Evolutionary conservation across 2,888 invertebrate genomes (phyloP), one percentile per base, ranked within the genome.

Genomic region (Cancer borealis): DNA sequence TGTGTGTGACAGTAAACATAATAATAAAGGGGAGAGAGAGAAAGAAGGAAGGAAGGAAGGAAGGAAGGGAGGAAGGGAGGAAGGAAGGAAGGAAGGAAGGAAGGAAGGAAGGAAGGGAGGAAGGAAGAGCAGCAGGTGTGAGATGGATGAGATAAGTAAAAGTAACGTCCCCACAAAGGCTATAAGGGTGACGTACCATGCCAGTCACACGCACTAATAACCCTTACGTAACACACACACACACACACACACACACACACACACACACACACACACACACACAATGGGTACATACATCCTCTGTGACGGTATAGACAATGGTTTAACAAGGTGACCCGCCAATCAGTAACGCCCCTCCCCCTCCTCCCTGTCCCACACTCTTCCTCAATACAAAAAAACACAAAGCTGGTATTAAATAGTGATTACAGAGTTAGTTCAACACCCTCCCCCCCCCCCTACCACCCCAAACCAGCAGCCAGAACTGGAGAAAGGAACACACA

Each of bases 211-310:
- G 26, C 26, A 12, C 10, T 8, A 30, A 79, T 8, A 0, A 30
- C 79, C 6, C 21, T 26, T n/a, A 79, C 79, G 79, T 12, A 79
- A 79, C 79, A 12, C 26, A 79, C 26, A 26, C 79, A 79, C 79
- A 79, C 79, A 10, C 8, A 4, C 79, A 10, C 26, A 79, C 79
- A 17, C 12, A 79, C 26, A 66, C 66, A 12, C 66, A 12, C 66
- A 17, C 73, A 73, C 88, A 88, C 46, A 88, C 46, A 73, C 73
- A 73, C 47, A 88, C 47, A 88, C 73, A 73, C 73, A 73, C 73
- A 73, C n/a, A 26, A 73, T 73, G 26, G 21, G 14, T n/a, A 88
- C 47, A 39, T 88, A 14, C n/a, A 45, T 88, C 46, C 45, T 5
- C 14, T 14, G 45, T 14, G 8, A 45, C 45, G 45, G 30, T 17